Evolutionary conservation across 2,113 vertebrate species (phyloP).

Genomic region (Thalassoma bifasciatum): DNA sequence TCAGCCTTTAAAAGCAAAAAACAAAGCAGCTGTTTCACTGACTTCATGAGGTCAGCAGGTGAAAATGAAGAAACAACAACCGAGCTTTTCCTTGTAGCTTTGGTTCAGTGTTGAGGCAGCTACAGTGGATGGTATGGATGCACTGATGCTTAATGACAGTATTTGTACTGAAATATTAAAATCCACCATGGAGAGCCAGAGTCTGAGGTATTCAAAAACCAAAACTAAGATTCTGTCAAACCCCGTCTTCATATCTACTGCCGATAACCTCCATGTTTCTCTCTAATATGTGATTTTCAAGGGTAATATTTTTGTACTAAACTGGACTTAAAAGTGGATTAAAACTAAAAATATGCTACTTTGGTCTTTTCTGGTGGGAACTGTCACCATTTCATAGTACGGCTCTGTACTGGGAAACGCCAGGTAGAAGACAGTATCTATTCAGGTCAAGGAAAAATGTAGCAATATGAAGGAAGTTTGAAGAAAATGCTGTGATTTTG

Average conservation of each 20-base stretch:
- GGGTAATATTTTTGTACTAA: neutral
- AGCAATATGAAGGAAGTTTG: neutral
- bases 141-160: conserved; percentile 19
- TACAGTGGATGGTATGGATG: conserved; percentile 12
- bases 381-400: neutral
- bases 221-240: neutral
- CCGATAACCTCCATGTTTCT: neutral
- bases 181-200: neutral
- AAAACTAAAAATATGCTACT: neutral
- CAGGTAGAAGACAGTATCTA: neutral
- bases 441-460: neutral
- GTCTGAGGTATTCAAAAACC: neutral
- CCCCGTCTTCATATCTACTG: neutral
- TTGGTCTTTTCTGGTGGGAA: neutral
- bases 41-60: neutral
- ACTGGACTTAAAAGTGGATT: neutral
- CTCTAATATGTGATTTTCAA: neutral
- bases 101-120: conserved; percentile 14
- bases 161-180: neutral
- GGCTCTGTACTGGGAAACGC: neutral
- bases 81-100: neutral
- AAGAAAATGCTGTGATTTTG: neutral
- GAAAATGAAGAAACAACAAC: neutral
- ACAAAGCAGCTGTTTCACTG: neutral
- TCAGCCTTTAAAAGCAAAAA: conserved; percentile 14